Evolutionary conservation across 1,140 invertebrate genomes (phyloP).

Genomic region (Drosophila truncata): DNA sequence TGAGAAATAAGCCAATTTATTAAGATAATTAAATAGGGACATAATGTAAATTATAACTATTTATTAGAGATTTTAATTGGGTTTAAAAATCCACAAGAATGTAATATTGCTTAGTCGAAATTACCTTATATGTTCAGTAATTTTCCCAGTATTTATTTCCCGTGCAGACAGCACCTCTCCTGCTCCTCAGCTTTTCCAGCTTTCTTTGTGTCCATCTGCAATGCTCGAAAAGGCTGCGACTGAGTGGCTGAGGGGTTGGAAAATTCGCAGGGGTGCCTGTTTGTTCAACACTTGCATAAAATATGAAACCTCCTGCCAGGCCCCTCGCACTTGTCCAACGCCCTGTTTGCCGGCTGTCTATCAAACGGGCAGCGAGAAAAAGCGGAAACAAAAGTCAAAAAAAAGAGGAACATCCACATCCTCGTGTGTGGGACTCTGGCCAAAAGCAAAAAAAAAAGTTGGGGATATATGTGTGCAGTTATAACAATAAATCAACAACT

Average conservation of each 20-base stretch:
- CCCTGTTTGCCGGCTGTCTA: constrained; percentile 74
- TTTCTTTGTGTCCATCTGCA: constrained; percentile 33
- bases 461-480: constrained; percentile 55
- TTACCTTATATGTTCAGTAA: background rate
- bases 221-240: constrained; percentile 25
- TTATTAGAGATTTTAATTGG: no score
- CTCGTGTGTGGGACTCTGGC: constrained; percentile 32
- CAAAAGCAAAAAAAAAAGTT: constrained; percentile 34
- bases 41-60: background rate
- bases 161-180: constrained; percentile 10
- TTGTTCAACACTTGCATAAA: constrained; percentile 75
- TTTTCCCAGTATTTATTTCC: background rate
- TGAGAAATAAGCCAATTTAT: background rate
- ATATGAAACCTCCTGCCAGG: constrained; percentile 65
- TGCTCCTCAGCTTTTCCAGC: constrained; percentile 3
- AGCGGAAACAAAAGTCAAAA: constrained; percentile 77
- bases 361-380: constrained; percentile 56
- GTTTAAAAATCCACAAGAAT: no score
- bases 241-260: constrained; percentile 20
- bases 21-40: background rate
- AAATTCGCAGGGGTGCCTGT: constrained; percentile 22
- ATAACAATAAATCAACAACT: constrained; percentile 82
- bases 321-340: constrained; percentile 26
- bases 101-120: background rate
- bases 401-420: constrained; percentile 37